phyloP scores from a whole-genome alignment of 2,797 vertebrate species.

The Lophotriccus pileatus region DNA sequence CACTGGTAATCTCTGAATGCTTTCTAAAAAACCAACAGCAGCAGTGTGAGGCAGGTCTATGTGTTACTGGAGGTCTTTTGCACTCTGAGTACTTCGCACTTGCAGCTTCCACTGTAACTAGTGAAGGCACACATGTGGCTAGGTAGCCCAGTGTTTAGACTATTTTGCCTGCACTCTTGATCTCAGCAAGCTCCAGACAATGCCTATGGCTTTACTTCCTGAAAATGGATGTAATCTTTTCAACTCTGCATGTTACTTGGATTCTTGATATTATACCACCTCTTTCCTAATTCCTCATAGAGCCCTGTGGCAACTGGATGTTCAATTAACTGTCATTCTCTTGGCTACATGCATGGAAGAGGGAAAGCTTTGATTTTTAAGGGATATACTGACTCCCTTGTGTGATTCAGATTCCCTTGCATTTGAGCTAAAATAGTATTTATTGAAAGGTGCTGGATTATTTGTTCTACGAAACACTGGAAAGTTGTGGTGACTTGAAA shows the following conservation, averaged over 20 bases:
- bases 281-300: not conserved
- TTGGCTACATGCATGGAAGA: not conserved
- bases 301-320: not conserved
- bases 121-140: not conserved
- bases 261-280: not conserved
- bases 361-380: not conserved
- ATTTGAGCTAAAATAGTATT: not conserved
- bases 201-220: not conserved
- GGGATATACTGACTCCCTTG: not conserved
- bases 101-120: not conserved
- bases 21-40: not conserved
- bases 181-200: not conserved
- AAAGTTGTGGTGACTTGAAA: not conserved
- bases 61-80: not conserved
- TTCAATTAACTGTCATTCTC: not conserved
- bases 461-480: not conserved
- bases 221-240: not conserved
- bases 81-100: not conserved
- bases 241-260: not conserved
- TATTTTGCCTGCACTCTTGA: not conserved
- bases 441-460: not conserved
- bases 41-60: rapidly evolving
- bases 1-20: not conserved
- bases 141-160: not conserved
- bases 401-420: not conserved